Evolutionary conservation across 2,797 vertebrate species (phyloP), one percentile per base, ranked within the genome.

Genomic region (Pseudochromis fuscus): DNA sequence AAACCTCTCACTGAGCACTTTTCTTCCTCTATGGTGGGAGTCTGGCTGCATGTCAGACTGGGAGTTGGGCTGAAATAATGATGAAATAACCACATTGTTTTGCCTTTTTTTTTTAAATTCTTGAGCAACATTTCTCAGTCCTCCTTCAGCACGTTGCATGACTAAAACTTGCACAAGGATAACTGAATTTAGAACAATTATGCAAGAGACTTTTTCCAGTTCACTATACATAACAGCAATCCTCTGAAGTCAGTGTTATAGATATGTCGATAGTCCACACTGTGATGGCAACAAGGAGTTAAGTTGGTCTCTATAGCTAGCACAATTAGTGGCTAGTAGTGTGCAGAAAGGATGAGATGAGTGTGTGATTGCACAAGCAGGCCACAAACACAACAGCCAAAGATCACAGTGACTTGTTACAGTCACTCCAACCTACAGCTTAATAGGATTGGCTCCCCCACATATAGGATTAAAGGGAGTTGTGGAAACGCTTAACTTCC

Each of bases 371-470:
- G 42, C 40, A 56, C 42, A 37, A 21, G 38, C 52, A 60, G 49
- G 19, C 24, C 28, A 53, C 61, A 64, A 33, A 75, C 68, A 37
- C 60, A 50, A 38, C 61, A 81, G 27, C 59, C 53, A 60, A 38
- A 57, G 33, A 59, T 37, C 68, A 65, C 12, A 45, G 44, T 58
- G 69, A 72, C 74, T 69, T 27, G 30, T 73, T 67, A 56, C 58
- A 84, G 46, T 51, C 52, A 51, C 72, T 62, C 42, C 51, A 74
- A 65, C 77, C 79, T 74, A 59, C 19, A 77, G 51, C 48, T 55
- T 89, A 91, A 93, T 81, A 85, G 87, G 91, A 92, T 92, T 86
- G 60, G 55, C 77, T 75, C 77, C 67, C 62, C 46, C 28, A n/a
- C 67, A 83, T 79, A 72, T 59, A 65, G 88, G 87, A 91, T 93